phyloP scores from a whole-genome alignment of 1,140 invertebrate genomes.

The Marisa cornuarietis region DNA sequence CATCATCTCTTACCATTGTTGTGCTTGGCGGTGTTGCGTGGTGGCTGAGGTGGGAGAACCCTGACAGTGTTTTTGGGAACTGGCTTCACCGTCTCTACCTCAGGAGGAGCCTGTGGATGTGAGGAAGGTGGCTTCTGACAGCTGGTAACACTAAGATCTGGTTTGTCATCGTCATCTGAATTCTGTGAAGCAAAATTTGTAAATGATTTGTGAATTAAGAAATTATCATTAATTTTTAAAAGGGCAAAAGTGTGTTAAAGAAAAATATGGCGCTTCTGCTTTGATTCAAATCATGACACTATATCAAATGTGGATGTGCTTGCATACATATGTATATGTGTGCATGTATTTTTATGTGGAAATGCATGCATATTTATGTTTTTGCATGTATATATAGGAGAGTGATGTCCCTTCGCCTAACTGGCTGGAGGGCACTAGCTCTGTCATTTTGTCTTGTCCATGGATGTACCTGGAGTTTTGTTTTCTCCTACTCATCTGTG shows the following conservation, averaged over 20 bases:
- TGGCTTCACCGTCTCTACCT: neutral
- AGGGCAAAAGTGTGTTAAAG: neutral
- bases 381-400: too few relatives aligned
- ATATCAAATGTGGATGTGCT: neutral
- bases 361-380: too few relatives aligned
- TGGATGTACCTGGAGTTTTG: too few relatives aligned
- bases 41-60: constrained; percentile 16
- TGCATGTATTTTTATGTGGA: too few relatives aligned
- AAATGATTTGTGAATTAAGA: neutral
- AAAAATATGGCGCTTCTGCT: neutral
- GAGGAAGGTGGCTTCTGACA: neutral
- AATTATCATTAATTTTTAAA: neutral
- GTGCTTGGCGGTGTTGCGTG: neutral
- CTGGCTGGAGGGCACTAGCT: too few relatives aligned
- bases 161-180: constrained; percentile 27
- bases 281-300: too few relatives aligned
- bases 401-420: too few relatives aligned
- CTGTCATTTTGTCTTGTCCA: too few relatives aligned
- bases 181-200: constrained; percentile 1
- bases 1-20: constrained; percentile 18
- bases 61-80: constrained; percentile 16
- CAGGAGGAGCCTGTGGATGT: neutral
- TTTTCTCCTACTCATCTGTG: too few relatives aligned
- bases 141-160: constrained; percentile 2
- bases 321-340: too few relatives aligned